phyloP scores from a whole-genome alignment of 2,797 vertebrate species.

The Sus cebifrons region DNA sequence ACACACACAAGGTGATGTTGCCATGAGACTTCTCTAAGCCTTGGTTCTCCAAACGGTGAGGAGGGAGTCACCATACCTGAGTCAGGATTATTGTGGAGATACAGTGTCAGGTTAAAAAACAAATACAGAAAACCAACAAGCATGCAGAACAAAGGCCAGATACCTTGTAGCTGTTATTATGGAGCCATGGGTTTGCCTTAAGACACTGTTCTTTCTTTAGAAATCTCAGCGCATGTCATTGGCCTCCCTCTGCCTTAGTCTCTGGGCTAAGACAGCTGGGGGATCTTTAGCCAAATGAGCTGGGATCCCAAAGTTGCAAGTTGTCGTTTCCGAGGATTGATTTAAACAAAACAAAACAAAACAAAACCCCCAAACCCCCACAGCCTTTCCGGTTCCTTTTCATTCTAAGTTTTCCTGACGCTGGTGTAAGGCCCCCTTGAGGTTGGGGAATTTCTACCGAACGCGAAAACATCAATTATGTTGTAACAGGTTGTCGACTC shows the following conservation, averaged over 20 bases:
- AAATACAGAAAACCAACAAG: not conserved
- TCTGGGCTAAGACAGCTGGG: not conserved
- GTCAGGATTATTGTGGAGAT: not conserved
- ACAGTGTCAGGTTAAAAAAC: not conserved
- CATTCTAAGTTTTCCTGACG: not conserved
- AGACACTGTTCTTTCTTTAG: not conserved
- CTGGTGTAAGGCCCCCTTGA: not conserved
- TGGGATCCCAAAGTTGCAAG: not conserved
- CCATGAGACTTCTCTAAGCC: not conserved
- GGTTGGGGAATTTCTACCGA: not conserved
- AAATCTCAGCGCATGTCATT: not conserved
- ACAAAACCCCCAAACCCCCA: too few species aligned
- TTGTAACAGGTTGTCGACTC: constrained; percentile 62
- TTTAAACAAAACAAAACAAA: too few species aligned
- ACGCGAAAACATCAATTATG: not conserved
- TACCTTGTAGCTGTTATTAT: not conserved
- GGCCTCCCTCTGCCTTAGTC: not conserved
- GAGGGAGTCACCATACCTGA: not conserved
- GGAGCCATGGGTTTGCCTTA: not conserved
- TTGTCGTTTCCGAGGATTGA: not conserved
- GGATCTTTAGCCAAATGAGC: constrained; percentile 26
- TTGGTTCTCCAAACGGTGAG: not conserved
- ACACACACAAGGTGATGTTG: not conserved
- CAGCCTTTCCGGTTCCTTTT: not conserved
- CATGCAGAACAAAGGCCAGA: not conserved